phyloP scores from a whole-genome alignment of 2,113 vertebrate species.

The Hipposideros armiger region DNA sequence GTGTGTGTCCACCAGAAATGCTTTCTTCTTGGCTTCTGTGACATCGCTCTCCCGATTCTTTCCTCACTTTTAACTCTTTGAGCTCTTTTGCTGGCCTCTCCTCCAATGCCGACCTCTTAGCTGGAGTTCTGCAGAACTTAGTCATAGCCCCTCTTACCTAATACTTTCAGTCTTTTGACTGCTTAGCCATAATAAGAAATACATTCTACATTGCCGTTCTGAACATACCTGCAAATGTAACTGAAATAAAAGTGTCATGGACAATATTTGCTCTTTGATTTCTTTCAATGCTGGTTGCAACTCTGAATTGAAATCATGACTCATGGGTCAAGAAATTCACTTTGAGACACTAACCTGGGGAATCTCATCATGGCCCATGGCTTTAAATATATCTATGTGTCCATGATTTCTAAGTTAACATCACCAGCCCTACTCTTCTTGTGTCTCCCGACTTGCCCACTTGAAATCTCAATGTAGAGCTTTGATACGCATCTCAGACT shows the following conservation, averaged over 20 bases:
- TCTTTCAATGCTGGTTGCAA: slow-evolving; percentile 24
- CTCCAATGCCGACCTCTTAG: background rate
- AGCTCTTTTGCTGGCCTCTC: background rate
- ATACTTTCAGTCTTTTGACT: background rate
- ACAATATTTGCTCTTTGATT: background rate
- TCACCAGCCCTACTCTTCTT: background rate
- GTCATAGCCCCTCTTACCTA: background rate
- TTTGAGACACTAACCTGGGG: slow-evolving; percentile 6
- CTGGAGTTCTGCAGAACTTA: background rate
- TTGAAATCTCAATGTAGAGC: background rate
- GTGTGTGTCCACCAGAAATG: background rate
- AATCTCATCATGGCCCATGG: background rate
- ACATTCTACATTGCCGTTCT: background rate
- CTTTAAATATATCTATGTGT: background rate
- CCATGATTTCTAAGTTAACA: background rate
- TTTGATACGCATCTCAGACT: background rate
- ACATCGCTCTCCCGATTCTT: background rate
- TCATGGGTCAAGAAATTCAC: background rate
- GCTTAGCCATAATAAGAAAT: background rate
- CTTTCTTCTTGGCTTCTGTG: background rate
- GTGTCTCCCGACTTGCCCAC: background rate
- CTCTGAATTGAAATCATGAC: slow-evolving; percentile 18
- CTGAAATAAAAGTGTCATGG: background rate
- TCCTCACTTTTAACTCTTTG: background rate
- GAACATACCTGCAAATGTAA: background rate